Evolutionary conservation across 2,113 vertebrate species (phyloP), one percentile per base, ranked within the genome.

Genomic region (Chascanopsetta lugubris): DNA sequence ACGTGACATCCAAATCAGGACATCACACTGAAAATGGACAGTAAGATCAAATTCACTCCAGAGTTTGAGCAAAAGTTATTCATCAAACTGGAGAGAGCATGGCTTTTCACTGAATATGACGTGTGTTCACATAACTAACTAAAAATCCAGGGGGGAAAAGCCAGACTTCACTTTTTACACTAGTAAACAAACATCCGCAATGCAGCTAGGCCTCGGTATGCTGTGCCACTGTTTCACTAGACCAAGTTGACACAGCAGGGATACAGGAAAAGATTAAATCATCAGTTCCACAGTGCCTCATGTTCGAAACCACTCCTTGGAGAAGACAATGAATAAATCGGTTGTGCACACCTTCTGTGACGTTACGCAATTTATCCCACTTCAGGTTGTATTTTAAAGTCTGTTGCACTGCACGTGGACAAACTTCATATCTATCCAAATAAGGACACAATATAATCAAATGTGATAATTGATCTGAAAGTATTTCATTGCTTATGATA

Each of bases 341-440:
- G 0, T 43, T 8, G 38, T 9, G 5, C 50, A 58, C 0, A 18
- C 36, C 63, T n/a, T 18, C 40, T 48, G 42, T 29, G 21, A 42
- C 9, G 45, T 26, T 32, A 36, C 9, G 25, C 11, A 3, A 2
- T 56, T 50, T 65, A 54, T 78, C 69, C 27, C 29, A 30, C 15
- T 22, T 27, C 27, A 38, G 21, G n/a, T 21, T 32, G 17, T 25
- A 18, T 30, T 34, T 26, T 2, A 49, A 8, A 54, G 13, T 18
- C 42, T 38, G 29, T 13, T 72, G 8, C 22, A 43, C 34, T 7
- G 25, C 25, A 69, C 10, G 43, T 20, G 49, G 43, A 25, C 6
- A 26, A 47, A 50, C 17, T n/a, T 22, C 32, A 24, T 12, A n/a
- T 54, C 67, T 60, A 47, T n/a, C n/a, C 6, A 27, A 49, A 36